Percentiles rank a stretch among this genome's conserved stretches.
Conservation (phyloP, 2,797 vertebrate genomes). For the Eulemur albifrons region DNA sequence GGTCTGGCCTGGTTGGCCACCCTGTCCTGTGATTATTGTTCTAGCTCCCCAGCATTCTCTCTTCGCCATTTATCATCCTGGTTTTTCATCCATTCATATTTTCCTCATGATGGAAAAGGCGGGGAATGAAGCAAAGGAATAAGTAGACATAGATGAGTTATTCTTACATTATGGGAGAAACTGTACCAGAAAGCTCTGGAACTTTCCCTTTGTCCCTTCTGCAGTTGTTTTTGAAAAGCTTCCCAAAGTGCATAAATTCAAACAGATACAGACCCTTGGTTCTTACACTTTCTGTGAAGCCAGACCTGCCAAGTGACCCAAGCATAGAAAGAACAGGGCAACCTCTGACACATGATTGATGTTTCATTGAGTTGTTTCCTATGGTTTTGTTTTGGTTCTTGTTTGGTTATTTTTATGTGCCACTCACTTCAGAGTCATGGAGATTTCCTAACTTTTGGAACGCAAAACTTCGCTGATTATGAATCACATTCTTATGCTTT, state of each 20-base stretch:
- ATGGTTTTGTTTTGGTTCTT: slow-evolving; percentile 2
- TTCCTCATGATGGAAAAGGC: background rate
- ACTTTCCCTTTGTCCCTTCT: background rate
- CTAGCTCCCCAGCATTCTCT: background rate
- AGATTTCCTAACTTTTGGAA: slow-evolving; percentile 16
- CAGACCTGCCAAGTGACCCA: background rate
- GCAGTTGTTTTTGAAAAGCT: background rate
- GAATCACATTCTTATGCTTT: slow-evolving; percentile 36
- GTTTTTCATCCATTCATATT: background rate
- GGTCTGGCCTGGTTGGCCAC: background rate
- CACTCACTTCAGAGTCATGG: background rate
- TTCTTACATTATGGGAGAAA: background rate
- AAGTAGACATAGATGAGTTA: background rate
- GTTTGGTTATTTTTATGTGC: slow-evolving; percentile 10
- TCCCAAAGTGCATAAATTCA: background rate
- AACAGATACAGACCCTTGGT: background rate
- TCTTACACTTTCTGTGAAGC: background rate
- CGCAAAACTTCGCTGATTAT: slow-evolving; percentile 38
- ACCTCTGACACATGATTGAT: background rate
- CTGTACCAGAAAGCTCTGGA: background rate
- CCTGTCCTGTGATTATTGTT: rapidly evolving
- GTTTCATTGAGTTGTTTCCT: background rate
- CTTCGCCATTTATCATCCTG: background rate
- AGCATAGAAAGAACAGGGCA: background rate
- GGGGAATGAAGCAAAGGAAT: background rate